A percentile compares a stretch with the other conserved stretches of the same genome.
Conservation (phyloP, 2,113 vertebrate species). For the Actenoides lindsayi region DNA sequence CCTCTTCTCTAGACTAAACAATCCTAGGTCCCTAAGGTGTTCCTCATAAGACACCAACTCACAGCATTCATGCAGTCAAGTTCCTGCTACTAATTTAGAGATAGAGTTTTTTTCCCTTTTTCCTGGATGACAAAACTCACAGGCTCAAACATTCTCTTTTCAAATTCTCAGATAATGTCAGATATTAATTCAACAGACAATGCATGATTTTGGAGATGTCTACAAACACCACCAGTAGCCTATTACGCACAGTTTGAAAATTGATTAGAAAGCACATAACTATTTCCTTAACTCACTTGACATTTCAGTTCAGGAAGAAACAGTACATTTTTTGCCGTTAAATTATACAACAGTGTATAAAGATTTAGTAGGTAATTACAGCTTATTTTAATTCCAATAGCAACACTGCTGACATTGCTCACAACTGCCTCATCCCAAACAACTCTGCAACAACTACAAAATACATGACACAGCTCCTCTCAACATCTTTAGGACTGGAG, state of each 20-base stretch:
- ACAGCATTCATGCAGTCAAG: background rate
- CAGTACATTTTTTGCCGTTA: background rate
- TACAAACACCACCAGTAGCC: background rate
- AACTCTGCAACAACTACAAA: background rate
- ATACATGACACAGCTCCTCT: background rate
- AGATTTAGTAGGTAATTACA: background rate
- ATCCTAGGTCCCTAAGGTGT: too few relatives aligned
- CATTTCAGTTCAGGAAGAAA: background rate
- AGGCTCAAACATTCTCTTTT: background rate
- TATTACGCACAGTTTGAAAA: background rate
- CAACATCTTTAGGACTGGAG: background rate
- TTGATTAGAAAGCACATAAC: background rate
- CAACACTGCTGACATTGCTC: background rate
- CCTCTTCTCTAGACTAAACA: too few relatives aligned
- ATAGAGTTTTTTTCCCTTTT: fast-evolving
- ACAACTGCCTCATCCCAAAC: background rate
- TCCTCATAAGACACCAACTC: background rate
- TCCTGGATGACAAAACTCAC: background rate
- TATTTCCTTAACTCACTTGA: background rate
- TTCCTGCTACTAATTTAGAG: background rate
- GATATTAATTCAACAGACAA: background rate
- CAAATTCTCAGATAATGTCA: background rate
- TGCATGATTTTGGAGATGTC: background rate
- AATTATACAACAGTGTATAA: background rate
- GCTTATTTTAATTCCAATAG: background rate